Evolutionary conservation across 2,888 invertebrate species (phyloP).

Genomic region (Acanthosepion pharaonis): DNA sequence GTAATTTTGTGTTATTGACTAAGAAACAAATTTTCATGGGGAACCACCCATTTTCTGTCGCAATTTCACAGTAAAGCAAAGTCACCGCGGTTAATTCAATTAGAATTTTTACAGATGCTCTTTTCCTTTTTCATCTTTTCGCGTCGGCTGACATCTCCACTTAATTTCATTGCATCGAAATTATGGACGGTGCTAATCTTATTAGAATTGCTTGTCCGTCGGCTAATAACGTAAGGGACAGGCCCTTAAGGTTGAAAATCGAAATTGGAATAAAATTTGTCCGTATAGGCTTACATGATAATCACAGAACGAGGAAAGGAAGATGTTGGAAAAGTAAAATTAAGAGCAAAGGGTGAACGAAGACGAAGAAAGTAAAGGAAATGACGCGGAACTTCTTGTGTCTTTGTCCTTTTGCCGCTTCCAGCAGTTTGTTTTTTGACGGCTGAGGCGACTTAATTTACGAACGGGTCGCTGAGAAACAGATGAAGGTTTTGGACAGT

Average conservation of each 20-base stretch:
- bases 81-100: neutral
- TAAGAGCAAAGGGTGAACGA: neutral
- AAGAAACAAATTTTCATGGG: too few species aligned
- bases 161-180: neutral
- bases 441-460: neutral
- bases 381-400: neutral
- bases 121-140: neutral
- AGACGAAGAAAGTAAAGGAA: neutral
- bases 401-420: too few species aligned
- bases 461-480: neutral
- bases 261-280: neutral
- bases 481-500: too few species aligned
- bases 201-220: neutral
- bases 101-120: neutral
- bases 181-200: neutral
- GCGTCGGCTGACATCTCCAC: neutral
- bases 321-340: too few species aligned
- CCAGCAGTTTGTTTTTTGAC: neutral
- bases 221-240: neutral
- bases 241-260: neutral
- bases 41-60: too few species aligned
- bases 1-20: too few species aligned
- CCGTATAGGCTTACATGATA: neutral
- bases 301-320: neutral
- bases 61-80: too few species aligned